Percentiles rank a stretch among this genome's conserved stretches.
Conservation (phyloP, 2,113 vertebrate species). For the Galemys pyrenaicus region DNA sequence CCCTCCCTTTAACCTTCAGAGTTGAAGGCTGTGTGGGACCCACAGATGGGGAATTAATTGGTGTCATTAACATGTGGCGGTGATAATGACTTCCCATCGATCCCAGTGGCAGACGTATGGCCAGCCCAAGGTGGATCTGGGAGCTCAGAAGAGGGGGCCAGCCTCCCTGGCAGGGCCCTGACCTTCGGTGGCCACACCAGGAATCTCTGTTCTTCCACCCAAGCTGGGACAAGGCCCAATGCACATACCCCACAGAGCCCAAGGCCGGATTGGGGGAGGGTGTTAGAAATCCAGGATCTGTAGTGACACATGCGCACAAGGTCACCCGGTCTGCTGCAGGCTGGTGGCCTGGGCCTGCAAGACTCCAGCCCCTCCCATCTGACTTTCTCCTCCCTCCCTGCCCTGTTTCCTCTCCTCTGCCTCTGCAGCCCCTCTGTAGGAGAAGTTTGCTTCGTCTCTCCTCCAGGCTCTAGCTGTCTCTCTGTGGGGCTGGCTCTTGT, state of each 20-base stretch:
- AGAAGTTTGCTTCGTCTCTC: neutral
- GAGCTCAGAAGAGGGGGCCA: constrained; percentile 79
- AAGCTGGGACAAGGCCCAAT: neutral
- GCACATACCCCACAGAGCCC: neutral
- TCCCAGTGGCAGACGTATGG: constrained; percentile 92
- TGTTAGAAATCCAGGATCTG: neutral
- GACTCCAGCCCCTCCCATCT: neutral
- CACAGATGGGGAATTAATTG: constrained; percentile 99
- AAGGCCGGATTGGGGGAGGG: neutral
- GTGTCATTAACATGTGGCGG: constrained; percentile 98
- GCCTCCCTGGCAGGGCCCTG: neutral
- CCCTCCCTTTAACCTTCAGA: constrained; percentile 94
- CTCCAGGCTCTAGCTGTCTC: neutral
- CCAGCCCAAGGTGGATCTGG: constrained; percentile 91
- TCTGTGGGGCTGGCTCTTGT: neutral
- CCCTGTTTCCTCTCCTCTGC: neutral
- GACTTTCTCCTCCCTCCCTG: neutral
- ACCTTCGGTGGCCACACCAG: neutral
- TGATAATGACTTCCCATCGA: constrained; percentile 97
- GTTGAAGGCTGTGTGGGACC: constrained; percentile 89
- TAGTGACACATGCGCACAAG: neutral
- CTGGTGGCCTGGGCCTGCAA: neutral
- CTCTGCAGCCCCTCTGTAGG: neutral
- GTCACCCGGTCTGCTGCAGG: neutral
- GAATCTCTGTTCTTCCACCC: neutral